Percentiles rank a stretch among this genome's conserved stretches.
These are phyloP conservation scores for Stichodactyla helianthus DNA, from an alignment of 64 coral and sea anemone species.

Conservation along the genomic window DNA sequence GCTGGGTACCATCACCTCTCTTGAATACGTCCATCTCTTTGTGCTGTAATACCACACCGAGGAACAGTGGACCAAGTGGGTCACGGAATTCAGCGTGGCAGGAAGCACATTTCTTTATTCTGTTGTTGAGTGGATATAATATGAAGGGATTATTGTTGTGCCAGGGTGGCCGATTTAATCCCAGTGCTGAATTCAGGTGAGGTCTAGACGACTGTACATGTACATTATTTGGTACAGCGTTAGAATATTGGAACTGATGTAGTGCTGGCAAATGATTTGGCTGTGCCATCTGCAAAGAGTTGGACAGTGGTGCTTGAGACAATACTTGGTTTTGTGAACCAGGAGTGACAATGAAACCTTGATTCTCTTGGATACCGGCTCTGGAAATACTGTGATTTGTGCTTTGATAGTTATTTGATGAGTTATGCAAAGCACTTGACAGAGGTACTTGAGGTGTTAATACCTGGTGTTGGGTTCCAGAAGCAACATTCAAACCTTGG, in stretches of 20 bases:
- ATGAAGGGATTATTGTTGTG: slow-evolving; percentile 31
- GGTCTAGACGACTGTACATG: background rate
- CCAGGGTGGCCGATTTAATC: slow-evolving; percentile 23
- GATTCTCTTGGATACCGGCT: too few relatives aligned
- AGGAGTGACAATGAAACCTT: too few relatives aligned
- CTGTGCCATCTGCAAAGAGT: slow-evolving; percentile 20
- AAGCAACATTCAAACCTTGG: slow-evolving; percentile 13
- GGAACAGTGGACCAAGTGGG: slow-evolving; percentile 18
- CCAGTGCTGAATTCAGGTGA: background rate
- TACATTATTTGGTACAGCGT: background rate
- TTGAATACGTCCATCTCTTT: background rate
- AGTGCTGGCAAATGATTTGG: background rate
- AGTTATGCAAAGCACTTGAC: slow-evolving; percentile 9
- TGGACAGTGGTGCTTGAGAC: slow-evolving; percentile 18
- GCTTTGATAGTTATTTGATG: background rate
- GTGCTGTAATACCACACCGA: slow-evolving; percentile 32
- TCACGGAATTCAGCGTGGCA: slow-evolving; percentile 30
- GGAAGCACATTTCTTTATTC: slow-evolving; percentile 38
- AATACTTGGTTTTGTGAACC: slow-evolving; percentile 34
- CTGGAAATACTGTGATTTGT: too few relatives aligned
- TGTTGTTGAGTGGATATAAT: slow-evolving; percentile 13
- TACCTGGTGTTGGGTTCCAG: background rate
- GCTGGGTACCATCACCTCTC: background rate
- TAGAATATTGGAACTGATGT: background rate
- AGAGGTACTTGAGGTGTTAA: background rate